A percentile compares a stretch with the other conserved stretches of the same genome.
Conservation (phyloP, 2,888 invertebrate species). For the Elegia similella region DNA sequence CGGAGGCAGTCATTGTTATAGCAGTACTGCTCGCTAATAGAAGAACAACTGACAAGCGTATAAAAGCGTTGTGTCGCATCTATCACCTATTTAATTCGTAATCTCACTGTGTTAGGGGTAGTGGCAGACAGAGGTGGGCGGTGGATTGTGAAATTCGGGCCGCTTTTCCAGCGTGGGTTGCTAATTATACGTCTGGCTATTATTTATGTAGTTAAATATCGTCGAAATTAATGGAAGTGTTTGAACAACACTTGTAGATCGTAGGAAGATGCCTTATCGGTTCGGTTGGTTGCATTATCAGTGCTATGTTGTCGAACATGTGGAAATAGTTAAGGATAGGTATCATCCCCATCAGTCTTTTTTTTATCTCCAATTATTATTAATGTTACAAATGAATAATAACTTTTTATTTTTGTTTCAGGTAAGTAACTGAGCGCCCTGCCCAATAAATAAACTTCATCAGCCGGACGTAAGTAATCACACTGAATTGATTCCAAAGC, state of each 20-base stretch:
- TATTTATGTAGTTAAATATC: conserved; percentile 63
- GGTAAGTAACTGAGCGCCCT: conserved; percentile 52
- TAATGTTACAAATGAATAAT: too few species aligned
- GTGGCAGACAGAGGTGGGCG: conserved; percentile 40
- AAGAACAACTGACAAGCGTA: neutral
- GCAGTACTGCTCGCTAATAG: too few species aligned
- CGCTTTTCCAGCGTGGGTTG: conserved; percentile 70
- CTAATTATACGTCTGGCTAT: conserved; percentile 66
- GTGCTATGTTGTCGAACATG: too few species aligned
- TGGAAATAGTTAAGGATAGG: too few species aligned
- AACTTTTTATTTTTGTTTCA: conserved; percentile 36
- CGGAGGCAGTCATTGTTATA: too few species aligned
- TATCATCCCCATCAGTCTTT: too few species aligned
- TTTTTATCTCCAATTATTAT: too few species aligned
- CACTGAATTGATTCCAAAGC: too few species aligned
- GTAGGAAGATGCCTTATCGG: neutral
- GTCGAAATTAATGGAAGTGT: conserved; percentile 42
- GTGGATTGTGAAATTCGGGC: conserved; percentile 65
- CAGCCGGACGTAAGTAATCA: too few species aligned
- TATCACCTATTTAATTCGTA: conserved; percentile 20
- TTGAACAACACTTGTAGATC: conserved; percentile 2
- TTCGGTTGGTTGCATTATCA: neutral
- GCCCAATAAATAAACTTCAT: too few species aligned
- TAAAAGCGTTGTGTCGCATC: neutral
- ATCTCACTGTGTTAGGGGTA: conserved; percentile 6